Percentiles rank a stretch among this genome's conserved stretches.
Evolutionary conservation across 2,888 invertebrate genomes (phyloP).

Genomic region (Erpobdella octoculata): DNA sequence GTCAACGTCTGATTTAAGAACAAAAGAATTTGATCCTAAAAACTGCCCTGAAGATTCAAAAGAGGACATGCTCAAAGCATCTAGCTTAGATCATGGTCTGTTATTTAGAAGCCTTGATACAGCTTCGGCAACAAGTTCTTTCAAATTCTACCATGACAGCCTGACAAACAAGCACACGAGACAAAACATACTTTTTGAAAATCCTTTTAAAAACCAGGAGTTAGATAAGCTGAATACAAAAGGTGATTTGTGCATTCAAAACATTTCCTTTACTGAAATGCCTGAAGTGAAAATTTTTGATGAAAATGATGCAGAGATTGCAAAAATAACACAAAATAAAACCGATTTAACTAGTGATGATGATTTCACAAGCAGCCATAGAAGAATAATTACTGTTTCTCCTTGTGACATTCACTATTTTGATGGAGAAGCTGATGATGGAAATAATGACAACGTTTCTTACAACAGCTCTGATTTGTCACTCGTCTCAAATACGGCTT

Average conservation of each 20-base stretch:
- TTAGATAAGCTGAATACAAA: constrained; percentile 3
- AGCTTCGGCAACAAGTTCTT: no score
- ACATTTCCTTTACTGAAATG: no score
- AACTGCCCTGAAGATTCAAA: no score
- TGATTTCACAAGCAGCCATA: not conserved
- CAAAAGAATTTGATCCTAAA: no score
- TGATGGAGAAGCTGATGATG: not conserved
- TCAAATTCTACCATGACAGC: not conserved
- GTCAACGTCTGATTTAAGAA: not conserved
- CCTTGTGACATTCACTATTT: not conserved
- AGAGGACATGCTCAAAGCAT: not conserved
- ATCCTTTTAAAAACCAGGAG: no score
- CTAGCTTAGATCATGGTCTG: not conserved
- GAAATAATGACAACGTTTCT: no score
- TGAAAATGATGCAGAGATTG: not conserved
- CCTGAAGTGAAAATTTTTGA: not conserved
- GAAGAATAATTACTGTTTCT: not conserved
- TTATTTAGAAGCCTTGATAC: no score
- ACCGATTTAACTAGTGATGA: no score
- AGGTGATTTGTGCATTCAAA: no score
- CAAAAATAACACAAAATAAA: not conserved
- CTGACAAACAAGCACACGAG: no score
- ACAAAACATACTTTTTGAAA: no score
- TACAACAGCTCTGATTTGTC: not conserved
- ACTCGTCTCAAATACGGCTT: not conserved